Percentiles rank a stretch among this genome's conserved stretches.
Conservation (phyloP, 2,888 invertebrate genomes). For the Hirtodrosophila duncani region DNA sequence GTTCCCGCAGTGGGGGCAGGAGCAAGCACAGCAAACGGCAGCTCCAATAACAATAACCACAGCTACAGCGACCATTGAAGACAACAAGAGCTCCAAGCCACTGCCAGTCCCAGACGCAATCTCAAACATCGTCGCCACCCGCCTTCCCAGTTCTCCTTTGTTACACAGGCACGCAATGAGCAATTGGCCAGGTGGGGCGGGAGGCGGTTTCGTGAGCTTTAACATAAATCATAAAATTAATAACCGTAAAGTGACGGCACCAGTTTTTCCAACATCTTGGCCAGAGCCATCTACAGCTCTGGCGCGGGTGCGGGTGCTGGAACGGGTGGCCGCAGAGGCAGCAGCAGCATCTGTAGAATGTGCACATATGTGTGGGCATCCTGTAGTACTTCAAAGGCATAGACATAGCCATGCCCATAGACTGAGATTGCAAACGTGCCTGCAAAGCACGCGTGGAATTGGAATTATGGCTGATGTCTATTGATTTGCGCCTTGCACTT, state of each 20-base stretch:
- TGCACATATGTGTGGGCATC: not conserved
- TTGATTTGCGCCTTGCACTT: too few relatives aligned
- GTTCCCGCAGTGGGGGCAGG: slow-evolving; percentile 33
- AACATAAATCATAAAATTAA: slow-evolving; percentile 78
- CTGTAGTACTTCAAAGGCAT: slow-evolving; percentile 33
- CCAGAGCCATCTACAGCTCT: too few relatives aligned
- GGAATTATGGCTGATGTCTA: slow-evolving; percentile 17
- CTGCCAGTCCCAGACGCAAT: too few relatives aligned
- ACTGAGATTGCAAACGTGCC: not conserved
- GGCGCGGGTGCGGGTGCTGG: slow-evolving; percentile 53
- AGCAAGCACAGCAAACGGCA: slow-evolving; percentile 36
- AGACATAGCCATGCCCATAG: slow-evolving; percentile 26
- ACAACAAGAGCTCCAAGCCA: slow-evolving; percentile 9
- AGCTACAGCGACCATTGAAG: slow-evolving; percentile 9
- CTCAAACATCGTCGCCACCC: too few relatives aligned
- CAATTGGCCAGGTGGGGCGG: slow-evolving; percentile 28
- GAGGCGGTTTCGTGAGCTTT: slow-evolving; percentile 67
- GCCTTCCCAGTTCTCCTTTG: too few relatives aligned
- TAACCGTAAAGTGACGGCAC: slow-evolving; percentile 77
- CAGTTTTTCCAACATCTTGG: slow-evolving; percentile 62
- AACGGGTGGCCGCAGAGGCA: slow-evolving; percentile 18
- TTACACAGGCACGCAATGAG: slow-evolving; percentile 26
- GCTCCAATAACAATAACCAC: slow-evolving; percentile 29
- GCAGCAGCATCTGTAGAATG: slow-evolving; percentile 10
- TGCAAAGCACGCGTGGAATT: too few relatives aligned